These are phyloP conservation scores for Anguilla pacifica DNA, from an alignment of 2,797 vertebrate species.

Conservation along the genomic window DNA sequence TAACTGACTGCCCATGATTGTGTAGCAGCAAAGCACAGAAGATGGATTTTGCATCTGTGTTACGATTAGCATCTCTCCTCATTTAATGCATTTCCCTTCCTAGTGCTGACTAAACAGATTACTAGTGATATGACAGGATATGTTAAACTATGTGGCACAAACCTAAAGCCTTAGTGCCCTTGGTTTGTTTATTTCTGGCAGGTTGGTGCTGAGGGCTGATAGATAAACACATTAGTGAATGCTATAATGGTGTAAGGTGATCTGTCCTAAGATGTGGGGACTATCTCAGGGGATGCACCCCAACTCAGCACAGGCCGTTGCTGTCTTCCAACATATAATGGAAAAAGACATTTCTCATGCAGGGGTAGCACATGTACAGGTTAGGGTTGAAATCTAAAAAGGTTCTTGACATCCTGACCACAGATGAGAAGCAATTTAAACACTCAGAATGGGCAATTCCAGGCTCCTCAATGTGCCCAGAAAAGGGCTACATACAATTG, in stretches of 20 bases:
- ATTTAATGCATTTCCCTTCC: constrained; percentile 11
- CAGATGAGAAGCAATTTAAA: neutral
- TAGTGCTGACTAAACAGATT: constrained; percentile 21
- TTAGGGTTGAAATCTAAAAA: neutral
- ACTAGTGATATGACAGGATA: neutral
- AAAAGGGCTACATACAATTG: neutral
- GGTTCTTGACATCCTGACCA: neutral
- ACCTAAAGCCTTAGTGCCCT: neutral
- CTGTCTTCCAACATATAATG: neutral
- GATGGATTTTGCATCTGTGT: neutral
- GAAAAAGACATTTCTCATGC: neutral
- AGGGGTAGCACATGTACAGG: neutral
- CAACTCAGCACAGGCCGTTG: neutral
- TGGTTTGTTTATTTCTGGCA: neutral
- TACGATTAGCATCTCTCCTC: neutral
- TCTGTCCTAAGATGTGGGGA: neutral
- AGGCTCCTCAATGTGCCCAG: neutral
- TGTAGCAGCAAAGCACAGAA: neutral
- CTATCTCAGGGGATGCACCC: neutral
- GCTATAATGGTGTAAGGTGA: neutral
- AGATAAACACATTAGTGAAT: neutral
- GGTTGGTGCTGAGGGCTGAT: neutral
- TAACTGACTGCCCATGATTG: neutral
- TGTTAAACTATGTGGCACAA: neutral
- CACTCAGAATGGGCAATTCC: neutral